These are phyloP conservation scores for Leguminivora glycinivorella DNA, from an alignment of 1,140 invertebrate genomes.

Conservation along the genomic window DNA sequence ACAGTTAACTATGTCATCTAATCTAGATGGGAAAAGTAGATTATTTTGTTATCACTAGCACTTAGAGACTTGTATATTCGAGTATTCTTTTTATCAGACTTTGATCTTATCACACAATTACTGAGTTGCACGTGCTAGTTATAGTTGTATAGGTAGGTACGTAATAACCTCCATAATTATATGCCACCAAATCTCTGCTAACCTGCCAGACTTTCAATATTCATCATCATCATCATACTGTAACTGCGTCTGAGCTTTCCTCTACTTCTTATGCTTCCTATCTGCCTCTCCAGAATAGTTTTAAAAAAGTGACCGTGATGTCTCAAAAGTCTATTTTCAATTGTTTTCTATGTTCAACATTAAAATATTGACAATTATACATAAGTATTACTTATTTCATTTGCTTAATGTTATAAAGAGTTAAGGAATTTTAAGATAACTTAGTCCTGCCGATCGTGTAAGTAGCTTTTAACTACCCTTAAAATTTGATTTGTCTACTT, in stretches of 20 bases:
- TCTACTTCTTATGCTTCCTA: too few species aligned
- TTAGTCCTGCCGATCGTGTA: neutral
- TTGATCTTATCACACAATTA: conserved; percentile 19
- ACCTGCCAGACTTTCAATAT: too few species aligned
- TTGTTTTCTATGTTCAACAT: too few species aligned
- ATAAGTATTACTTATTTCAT: neutral
- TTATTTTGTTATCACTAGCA: neutral
- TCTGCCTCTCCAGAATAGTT: too few species aligned
- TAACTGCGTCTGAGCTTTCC: too few species aligned
- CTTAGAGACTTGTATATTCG: neutral
- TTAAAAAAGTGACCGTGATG: too few species aligned
- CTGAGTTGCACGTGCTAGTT: neutral
- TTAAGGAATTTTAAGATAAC: neutral
- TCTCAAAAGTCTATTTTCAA: too few species aligned
- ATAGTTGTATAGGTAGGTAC: too few species aligned
- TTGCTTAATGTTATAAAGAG: too few species aligned
- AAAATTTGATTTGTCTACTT: neutral
- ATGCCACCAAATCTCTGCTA: too few species aligned
- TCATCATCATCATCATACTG: too few species aligned
- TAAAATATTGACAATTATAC: too few species aligned
- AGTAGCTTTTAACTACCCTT: neutral
- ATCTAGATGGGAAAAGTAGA: neutral
- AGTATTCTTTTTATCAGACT: conserved; percentile 5
- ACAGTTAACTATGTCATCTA: neutral
- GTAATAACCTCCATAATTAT: neutral